Evolutionary conservation across 2,797 vertebrate species (phyloP), one percentile per base, ranked within the genome.

Genomic region (Parauchenoglanis ngamensis): DNA sequence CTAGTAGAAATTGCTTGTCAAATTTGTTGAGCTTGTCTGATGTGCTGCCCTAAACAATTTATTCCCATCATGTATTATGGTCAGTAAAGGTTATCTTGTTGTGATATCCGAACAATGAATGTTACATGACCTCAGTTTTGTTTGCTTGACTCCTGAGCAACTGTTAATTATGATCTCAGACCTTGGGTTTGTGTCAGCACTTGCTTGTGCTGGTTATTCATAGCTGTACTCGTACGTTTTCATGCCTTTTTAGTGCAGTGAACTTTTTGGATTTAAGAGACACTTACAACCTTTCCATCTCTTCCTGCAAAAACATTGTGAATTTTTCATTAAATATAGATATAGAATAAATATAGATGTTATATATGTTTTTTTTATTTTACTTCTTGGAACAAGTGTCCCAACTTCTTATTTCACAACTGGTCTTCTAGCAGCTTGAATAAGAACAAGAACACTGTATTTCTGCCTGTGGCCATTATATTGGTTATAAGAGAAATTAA

Each of bases 211-310:
- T 85, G 56, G 85, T 89, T 87, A 89, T 82, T 88, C 54, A 89
- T 84, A 52, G 75, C 57, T 80, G 44, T 0, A 11, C 5, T 46
- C 54, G 68, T 67, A 31, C 77, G 59, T 84, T 89, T 70, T 54
- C 70, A 61, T 40, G 80, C 4, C 31, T 35, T 19, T 59, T n/a
- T n/a, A 85, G 87, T 77, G 75, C 88, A 82, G 35, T 90, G 80
- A 91, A 88, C 88, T 83, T 85, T 40, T 56, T 31, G 46, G 61
- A 65, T 57, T 81, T 57, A 83, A 87, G 86, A 91, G 52, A 81
- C 52, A 7, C 65, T 25, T 17, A 72, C 49, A 84, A 84, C 67
- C 21, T 19, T 49, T 81, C 25, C 67, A 75, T 59, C 15, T 19
- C 25, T 56, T 59, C 35, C 67, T 63, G 56, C 31, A 88, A 85